Evolutionary conservation across 2,113 vertebrate genomes (phyloP).

Genomic region (Sceloporus tristichus): DNA sequence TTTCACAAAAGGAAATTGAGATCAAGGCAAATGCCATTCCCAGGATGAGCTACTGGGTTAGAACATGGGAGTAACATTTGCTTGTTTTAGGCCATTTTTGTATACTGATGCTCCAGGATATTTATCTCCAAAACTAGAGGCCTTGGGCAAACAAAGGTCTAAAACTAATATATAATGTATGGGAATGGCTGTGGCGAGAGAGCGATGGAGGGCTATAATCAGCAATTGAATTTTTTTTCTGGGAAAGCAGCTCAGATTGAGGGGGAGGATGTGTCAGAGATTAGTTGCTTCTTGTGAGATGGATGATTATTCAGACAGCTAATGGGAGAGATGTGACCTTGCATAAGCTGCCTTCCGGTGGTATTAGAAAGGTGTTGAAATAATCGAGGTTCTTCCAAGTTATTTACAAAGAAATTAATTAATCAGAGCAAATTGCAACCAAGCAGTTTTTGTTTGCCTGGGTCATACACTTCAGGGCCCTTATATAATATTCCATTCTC

Average conservation of each 20-base stretch:
- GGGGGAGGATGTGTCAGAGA: constrained; percentile 62
- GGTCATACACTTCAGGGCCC: constrained; percentile 5
- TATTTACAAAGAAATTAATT: constrained; percentile 62
- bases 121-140: not conserved
- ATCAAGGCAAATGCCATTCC: constrained; percentile 46
- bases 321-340: constrained; percentile 64
- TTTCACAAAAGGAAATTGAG: not conserved
- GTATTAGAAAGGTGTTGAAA: constrained; percentile 63
- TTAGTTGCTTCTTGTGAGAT: constrained; percentile 40
- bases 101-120: not conserved
- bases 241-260: constrained; percentile 51
- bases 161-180: constrained; percentile 25
- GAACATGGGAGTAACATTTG: constrained; percentile 42
- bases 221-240: constrained; percentile 59
- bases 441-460: constrained; percentile 33
- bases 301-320: constrained; percentile 54
- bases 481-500: constrained; percentile 14
- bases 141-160: not conserved
- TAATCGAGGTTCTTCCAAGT: constrained; percentile 55
- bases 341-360: constrained; percentile 32
- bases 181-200: constrained; percentile 55
- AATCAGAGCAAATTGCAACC: constrained; percentile 58
- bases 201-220: constrained; percentile 56
- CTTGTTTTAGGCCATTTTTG: constrained; percentile 11
- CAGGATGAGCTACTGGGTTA: constrained; percentile 46